Conservation (phyloP, 2,888 invertebrate species). For the Mantis religiosa region DNA sequence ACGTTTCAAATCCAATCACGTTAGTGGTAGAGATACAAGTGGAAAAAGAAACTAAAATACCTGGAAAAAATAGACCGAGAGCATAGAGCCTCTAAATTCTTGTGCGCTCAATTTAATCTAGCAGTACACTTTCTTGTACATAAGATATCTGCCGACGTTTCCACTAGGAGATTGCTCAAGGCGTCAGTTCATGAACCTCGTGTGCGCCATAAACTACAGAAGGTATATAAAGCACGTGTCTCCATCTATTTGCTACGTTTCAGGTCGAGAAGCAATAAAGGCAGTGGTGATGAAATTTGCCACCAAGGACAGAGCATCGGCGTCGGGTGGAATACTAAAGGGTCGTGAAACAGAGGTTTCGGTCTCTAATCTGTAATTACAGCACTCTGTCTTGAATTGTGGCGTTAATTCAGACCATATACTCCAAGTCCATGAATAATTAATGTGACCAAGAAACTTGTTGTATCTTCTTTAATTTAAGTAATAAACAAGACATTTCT, state of each 20-base stretch:
- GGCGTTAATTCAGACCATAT: no score
- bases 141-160: background rate
- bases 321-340: background rate
- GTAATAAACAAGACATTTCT: background rate
- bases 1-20: background rate
- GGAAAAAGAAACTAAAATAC: background rate
- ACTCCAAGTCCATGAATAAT: background rate
- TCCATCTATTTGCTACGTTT: background rate
- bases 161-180: background rate
- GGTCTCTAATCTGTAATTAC: background rate
- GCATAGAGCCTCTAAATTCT: background rate
- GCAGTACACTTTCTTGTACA: background rate
- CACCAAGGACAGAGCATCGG: background rate
- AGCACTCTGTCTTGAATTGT: no score
- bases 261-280: background rate
- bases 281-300: background rate
- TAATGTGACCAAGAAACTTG: background rate
- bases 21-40: background rate
- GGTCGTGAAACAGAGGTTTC: background rate
- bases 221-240: background rate
- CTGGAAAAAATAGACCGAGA: background rate
- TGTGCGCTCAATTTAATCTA: background rate
- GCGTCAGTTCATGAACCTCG: background rate
- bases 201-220: background rate
- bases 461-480: background rate